phyloP scores from a whole-genome alignment of 2,113 vertebrate species.

The Zosterops hypoxanthus region DNA sequence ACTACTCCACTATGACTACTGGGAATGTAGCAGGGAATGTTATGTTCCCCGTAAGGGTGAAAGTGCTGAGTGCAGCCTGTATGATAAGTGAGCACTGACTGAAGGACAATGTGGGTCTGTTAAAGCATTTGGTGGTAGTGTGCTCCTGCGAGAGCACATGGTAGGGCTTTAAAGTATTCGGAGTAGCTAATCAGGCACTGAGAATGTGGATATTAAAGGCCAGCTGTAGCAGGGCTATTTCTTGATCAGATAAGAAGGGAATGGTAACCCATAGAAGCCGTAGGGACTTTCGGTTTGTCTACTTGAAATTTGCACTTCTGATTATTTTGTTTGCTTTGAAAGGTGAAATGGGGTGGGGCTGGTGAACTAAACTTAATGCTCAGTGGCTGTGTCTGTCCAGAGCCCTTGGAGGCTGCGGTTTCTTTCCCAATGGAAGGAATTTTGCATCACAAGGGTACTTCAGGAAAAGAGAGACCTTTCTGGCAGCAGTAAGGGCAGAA shows the following conservation, averaged over 20 bases:
- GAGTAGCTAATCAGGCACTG: background rate
- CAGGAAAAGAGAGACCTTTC: background rate
- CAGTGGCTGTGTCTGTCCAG: background rate
- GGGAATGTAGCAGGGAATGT: background rate
- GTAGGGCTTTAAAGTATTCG: constrained; percentile 23
- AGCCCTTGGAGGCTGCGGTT: background rate
- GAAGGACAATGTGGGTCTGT: constrained; percentile 26
- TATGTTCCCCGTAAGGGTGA: background rate
- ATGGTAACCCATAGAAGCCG: background rate
- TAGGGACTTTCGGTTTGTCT: background rate
- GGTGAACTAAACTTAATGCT: background rate
- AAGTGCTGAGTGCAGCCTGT: background rate
- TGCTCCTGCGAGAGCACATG: constrained; percentile 1
- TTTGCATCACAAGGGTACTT: background rate
- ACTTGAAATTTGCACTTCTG: background rate
- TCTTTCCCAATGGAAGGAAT: background rate
- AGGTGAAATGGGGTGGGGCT: background rate
- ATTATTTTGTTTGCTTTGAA: background rate
- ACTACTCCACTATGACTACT: background rate
- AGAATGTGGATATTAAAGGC: background rate
- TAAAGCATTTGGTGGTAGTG: background rate
- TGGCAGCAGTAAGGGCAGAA: background rate
- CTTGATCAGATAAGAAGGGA: background rate
- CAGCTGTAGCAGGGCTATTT: background rate
- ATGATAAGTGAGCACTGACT: background rate